Evolutionary conservation across 2,888 invertebrate species (phyloP), one percentile per base, ranked within the genome.

Genomic region (Metopia argyrocephala): DNA sequence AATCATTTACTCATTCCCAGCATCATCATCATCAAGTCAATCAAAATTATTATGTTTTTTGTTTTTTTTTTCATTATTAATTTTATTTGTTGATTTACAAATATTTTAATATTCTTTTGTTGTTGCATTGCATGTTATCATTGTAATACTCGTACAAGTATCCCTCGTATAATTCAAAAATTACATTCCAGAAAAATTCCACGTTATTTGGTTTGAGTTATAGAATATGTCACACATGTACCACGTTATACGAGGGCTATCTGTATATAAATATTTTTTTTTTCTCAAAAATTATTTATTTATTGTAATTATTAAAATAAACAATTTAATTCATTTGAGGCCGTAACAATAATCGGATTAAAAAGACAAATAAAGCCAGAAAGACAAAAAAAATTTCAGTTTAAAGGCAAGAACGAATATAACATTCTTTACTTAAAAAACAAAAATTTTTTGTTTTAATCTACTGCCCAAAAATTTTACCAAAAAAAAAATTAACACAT

Each of bases 311-410:
- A 74, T 70, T 74, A 69, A n/a, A 76, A 76, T 69, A 76, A 74
- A 81, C 73, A 81, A 27, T 74, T 65, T 80, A 68, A 80, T 81
- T 81, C 69, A 76, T 81, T 81, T 74, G 76, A 81, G 76, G 76
- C 76, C 64, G 57, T 76, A 56, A 66, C 64, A 50, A 64, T 76
- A 81, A 81, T 76, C 28, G 76, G 80, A 81, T 81, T 76, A 81
- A 54, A 73, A 71, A 62, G 56, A 76, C 73, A 57, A 68, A 73
- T 48, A 65, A 59, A 61, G n/a, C n/a, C n/a, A 52, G 21, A 31
- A 31, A 6, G 21, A 59, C 57, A 74, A 38, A 6, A n/a, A 50
- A n/a, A n/a, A n/a, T n/a, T n/a, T n/a, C n/a, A n/a, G n/a, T n/a
- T n/a, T n/a, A n/a, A n/a, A n/a, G n/a, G n/a, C n/a, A n/a, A n/a